These are phyloP conservation scores for Diuraphis noxia DNA, from an alignment of 1,140 invertebrate species.

Conservation along the genomic window DNA sequence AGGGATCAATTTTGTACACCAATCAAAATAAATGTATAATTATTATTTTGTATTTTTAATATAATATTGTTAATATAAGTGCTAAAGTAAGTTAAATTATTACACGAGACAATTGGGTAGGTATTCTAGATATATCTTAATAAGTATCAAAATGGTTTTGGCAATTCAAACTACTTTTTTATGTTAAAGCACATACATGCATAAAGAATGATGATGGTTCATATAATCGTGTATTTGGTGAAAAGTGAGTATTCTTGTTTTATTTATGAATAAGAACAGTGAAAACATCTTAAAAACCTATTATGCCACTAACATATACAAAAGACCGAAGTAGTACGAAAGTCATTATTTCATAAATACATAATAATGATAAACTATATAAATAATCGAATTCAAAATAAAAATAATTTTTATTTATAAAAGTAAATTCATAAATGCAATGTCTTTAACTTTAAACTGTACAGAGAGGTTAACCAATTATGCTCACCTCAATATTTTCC, in stretches of 20 bases:
- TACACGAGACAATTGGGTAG: background rate
- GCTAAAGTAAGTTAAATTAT: too few relatives aligned
- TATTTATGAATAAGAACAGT: background rate
- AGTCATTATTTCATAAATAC: background rate
- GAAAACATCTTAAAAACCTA: background rate
- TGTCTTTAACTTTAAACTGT: too few relatives aligned
- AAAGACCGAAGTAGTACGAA: background rate
- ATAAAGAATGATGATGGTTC: background rate
- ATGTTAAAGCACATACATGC: background rate
- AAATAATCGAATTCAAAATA: background rate
- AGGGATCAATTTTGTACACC: background rate
- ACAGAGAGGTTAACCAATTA: too few relatives aligned
- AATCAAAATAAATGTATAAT: background rate
- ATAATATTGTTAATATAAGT: background rate
- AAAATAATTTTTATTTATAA: background rate
- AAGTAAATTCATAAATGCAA: background rate
- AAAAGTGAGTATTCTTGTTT: background rate
- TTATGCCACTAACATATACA: background rate
- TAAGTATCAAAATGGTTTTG: too few relatives aligned
- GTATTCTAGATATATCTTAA: too few relatives aligned
- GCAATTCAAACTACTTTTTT: background rate
- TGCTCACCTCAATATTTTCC: too few relatives aligned
- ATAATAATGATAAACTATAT: background rate
- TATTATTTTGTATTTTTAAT: background rate
- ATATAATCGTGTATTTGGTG: background rate